phyloP scores from a whole-genome alignment of 2,888 invertebrate genomes.

The Sminthurides aquaticus region DNA sequence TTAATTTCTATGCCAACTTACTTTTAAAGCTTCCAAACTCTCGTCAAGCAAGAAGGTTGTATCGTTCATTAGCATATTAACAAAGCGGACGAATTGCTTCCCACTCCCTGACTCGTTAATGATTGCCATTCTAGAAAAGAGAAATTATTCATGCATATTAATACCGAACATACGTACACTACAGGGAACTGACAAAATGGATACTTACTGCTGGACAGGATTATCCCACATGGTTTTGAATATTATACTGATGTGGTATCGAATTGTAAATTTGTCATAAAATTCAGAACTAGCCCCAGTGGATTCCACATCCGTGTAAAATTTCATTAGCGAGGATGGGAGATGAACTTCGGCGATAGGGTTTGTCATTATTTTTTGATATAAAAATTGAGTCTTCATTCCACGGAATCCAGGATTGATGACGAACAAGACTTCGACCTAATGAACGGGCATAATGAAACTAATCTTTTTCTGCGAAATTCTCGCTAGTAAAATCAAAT shows the following conservation, averaged over 20 bases:
- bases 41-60: constrained; percentile 95
- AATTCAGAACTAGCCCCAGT: constrained; percentile 97
- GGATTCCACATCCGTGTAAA: constrained; percentile 95
- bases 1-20: constrained; percentile 21
- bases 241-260: constrained; percentile 95
- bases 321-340: constrained; percentile 89
- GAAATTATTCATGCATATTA: no score
- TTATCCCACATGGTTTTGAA: constrained; percentile 93
- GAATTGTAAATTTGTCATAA: constrained; percentile 97
- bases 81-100: constrained; percentile 89
- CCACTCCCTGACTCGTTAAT: constrained; percentile 82
- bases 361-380: constrained; percentile 76
- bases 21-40: constrained; percentile 75
- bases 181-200: no score
- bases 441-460: neutral
- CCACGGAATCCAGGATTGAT: constrained; percentile 52
- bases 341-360: constrained; percentile 72
- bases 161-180: no score
- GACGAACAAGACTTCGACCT: constrained; percentile 44
- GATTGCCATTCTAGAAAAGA: constrained; percentile 53
- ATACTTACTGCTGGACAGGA: constrained; percentile 66
- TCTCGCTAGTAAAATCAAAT: no score
- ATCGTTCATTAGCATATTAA: constrained; percentile 98
- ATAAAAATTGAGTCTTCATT: constrained; percentile 48
- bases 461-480: no score